Evolutionary conservation across 2,797 vertebrate species (phyloP).

Genomic region (Schizopygopsis malacanthus): DNA sequence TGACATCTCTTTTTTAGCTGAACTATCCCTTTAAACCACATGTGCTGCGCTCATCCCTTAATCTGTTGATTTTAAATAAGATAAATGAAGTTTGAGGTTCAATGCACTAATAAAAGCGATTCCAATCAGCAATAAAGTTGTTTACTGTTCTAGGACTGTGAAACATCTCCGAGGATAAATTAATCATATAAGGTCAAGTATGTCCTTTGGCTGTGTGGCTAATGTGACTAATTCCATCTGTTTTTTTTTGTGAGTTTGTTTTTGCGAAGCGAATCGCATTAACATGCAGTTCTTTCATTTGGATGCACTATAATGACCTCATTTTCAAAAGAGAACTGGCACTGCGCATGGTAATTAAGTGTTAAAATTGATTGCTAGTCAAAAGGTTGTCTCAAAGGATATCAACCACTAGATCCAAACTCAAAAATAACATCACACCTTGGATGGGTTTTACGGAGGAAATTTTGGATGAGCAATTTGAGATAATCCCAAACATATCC

Average conservation of each 20-base stretch:
- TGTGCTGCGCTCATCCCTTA: neutral
- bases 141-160: conserved; percentile 20
- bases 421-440: conserved; percentile 8
- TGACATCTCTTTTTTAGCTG: neutral
- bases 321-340: conserved; percentile 19
- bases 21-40: neutral
- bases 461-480: conserved; percentile 36
- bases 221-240: conserved; percentile 45
- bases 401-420: conserved; percentile 7
- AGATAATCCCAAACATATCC: conserved; percentile 22
- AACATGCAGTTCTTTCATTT: conserved; percentile 31
- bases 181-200: conserved; percentile 36
- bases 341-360: conserved; percentile 11
- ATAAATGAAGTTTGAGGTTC: conserved; percentile 5
- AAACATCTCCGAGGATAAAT: conserved; percentile 32
- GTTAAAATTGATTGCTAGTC: conserved; percentile 39
- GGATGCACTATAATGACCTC: conserved; percentile 25
- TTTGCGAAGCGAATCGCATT: conserved; percentile 11
- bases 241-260: neutral
- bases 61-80: neutral
- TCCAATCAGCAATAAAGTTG: conserved; percentile 23
- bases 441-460: neutral
- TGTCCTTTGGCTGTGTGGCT: conserved; percentile 38
- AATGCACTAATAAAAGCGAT: conserved; percentile 10
- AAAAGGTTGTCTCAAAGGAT: conserved; percentile 26